Conservation (phyloP, 2,888 invertebrate genomes). For the Arge pagana region DNA sequence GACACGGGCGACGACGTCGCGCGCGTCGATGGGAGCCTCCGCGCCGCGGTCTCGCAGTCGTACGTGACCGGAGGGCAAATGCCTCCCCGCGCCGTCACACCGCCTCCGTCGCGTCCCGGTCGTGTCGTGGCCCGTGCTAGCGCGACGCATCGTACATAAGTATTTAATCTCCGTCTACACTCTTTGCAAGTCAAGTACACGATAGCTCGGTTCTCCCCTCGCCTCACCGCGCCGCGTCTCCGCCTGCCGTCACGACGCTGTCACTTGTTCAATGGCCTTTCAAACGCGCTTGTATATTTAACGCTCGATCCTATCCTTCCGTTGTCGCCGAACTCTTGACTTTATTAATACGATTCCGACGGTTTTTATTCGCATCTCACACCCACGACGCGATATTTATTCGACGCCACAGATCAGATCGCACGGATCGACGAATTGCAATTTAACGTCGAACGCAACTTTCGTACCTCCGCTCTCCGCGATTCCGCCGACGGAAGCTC, state of each 20-base stretch:
- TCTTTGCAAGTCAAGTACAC: conserved; percentile 22
- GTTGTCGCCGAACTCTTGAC: no score
- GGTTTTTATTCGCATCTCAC: no score
- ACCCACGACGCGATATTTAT: no score
- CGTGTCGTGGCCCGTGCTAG: conserved; percentile 36
- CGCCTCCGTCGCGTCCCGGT: conserved; percentile 14
- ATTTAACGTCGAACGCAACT: no score
- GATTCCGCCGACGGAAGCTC: no score
- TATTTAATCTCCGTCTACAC: conserved; percentile 31
- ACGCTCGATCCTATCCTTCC: no score
- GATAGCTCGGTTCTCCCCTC: not conserved
- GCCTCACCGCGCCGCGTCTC: not conserved
- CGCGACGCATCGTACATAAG: conserved; percentile 38
- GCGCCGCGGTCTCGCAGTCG: conserved; percentile 13
- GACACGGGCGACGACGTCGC: conserved; percentile 12
- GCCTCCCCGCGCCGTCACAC: not conserved
- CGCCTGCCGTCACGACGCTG: not conserved
- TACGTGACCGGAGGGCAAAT: conserved; percentile 23
- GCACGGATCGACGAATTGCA: no score
- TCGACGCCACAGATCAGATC: no score
- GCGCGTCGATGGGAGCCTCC: conserved; percentile 5
- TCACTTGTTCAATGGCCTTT: conserved; percentile 16
- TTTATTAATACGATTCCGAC: no score
- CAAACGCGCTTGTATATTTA: conserved; percentile 12
- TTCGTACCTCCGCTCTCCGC: no score